A percentile compares a stretch with the other conserved stretches of the same genome.
These are phyloP conservation scores for Limnephilus rhombicus DNA, from an alignment of 2,888 invertebrate genomes.

Conservation along the genomic window DNA sequence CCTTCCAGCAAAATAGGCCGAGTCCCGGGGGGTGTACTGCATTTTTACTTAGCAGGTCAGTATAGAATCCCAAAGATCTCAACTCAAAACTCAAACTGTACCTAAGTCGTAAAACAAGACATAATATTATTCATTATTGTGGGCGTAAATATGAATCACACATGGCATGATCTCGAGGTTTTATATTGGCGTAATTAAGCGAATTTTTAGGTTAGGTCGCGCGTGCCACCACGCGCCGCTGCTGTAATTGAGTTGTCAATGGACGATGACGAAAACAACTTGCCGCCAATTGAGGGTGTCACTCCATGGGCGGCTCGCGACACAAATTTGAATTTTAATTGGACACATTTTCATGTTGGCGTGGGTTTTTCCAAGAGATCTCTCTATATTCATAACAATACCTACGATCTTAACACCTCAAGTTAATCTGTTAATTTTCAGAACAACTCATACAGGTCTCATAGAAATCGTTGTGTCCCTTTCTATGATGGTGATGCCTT, in stretches of 20 bases:
- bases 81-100: too few species aligned
- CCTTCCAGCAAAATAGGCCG: too few species aligned
- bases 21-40: too few species aligned
- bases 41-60: too few species aligned
- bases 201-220: neutral
- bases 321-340: constrained; percentile 48
- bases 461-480: too few species aligned
- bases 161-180: neutral
- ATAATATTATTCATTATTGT: neutral
- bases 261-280: constrained; percentile 39
- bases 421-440: too few species aligned
- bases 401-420: neutral
- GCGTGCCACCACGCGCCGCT: constrained; percentile 11
- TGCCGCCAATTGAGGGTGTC: constrained; percentile 49
- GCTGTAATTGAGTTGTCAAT: constrained; percentile 41
- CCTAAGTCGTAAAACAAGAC: too few species aligned
- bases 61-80: too few species aligned
- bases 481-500: too few species aligned
- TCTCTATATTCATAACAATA: neutral
- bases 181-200: constrained; percentile 7
- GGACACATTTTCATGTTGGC: constrained; percentile 29
- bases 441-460: too few species aligned
- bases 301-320: constrained; percentile 11
- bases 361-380: constrained; percentile 8
- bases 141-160: constrained; percentile 11